A percentile compares a stretch with the other conserved stretches of the same genome.
These are phyloP conservation scores for Drosophila orosa DNA, from an alignment of 1,140 invertebrate genomes.

Conservation along the genomic window DNA sequence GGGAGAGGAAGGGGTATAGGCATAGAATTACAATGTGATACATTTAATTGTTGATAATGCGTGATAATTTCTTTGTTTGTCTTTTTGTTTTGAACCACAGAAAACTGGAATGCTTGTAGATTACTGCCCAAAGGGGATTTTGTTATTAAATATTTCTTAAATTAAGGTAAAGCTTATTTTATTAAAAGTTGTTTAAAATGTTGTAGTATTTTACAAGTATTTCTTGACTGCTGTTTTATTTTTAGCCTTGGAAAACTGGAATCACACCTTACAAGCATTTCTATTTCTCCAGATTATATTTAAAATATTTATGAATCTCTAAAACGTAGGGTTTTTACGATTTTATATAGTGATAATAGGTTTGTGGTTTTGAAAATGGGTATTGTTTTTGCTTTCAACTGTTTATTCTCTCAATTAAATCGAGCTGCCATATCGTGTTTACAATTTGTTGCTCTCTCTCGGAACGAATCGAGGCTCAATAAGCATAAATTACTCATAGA, in stretches of 20 bases:
- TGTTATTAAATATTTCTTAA: not conserved
- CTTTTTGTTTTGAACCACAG: constrained; percentile 5
- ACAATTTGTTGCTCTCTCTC: constrained; percentile 25
- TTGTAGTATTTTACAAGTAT: not conserved
- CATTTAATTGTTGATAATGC: constrained; percentile 15
- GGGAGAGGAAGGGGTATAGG: not conserved
- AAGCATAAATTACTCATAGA: constrained; percentile 48
- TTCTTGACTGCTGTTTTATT: not conserved
- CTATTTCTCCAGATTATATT: no score
- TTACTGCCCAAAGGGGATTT: not conserved
- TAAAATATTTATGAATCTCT: constrained; percentile 4
- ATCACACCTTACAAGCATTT: not conserved
- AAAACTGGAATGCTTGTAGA: not conserved
- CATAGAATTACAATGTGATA: constrained; percentile 17
- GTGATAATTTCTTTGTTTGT: constrained; percentile 16
- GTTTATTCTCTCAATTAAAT: constrained; percentile 41
- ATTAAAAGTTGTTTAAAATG: no score
- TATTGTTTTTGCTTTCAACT: constrained; percentile 4
- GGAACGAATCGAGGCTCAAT: constrained; percentile 43
- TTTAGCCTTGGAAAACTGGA: not conserved
- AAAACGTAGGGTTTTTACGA: not conserved
- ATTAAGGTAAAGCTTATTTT: no score
- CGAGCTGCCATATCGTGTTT: constrained; percentile 29
- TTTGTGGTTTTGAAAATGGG: constrained; percentile 4
- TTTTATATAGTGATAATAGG: constrained; percentile 13